Evolutionary conservation across 2,888 invertebrate genomes (phyloP).

Genomic region (Aphrophora alni): DNA sequence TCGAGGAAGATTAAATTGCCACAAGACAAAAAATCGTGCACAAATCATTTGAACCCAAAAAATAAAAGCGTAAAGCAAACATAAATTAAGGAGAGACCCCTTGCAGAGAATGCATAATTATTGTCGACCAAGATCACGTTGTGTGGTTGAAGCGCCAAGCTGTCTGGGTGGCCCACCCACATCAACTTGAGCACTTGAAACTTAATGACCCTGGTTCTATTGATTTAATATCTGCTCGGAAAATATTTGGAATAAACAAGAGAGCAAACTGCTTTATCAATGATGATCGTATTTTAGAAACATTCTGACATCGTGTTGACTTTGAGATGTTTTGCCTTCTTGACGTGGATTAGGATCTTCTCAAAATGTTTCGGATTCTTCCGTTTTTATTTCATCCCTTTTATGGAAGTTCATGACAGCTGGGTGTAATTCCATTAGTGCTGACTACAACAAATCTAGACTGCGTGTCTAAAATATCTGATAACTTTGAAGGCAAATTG

Average conservation of each 20-base stretch:
- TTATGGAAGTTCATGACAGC: too few relatives aligned
- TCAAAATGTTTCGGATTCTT: too few relatives aligned
- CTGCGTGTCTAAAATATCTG: too few relatives aligned
- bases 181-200: background rate
- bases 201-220: background rate
- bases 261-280: too few relatives aligned
- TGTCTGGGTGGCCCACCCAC: background rate
- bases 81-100: background rate
- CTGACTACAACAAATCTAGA: too few relatives aligned
- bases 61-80: background rate
- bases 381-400: too few relatives aligned
- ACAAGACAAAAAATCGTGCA: background rate
- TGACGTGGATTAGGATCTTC: too few relatives aligned
- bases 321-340: too few relatives aligned
- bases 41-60: background rate
- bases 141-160: background rate
- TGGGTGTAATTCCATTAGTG: too few relatives aligned
- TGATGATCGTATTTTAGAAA: too few relatives aligned
- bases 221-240: background rate
- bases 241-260: background rate
- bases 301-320: too few relatives aligned
- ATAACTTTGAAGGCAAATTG: too few relatives aligned
- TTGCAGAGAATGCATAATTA: background rate
- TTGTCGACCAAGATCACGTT: background rate
- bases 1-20: background rate